Conservation (phyloP, 2,888 invertebrate genomes). For the Amitus sp. region DNA sequence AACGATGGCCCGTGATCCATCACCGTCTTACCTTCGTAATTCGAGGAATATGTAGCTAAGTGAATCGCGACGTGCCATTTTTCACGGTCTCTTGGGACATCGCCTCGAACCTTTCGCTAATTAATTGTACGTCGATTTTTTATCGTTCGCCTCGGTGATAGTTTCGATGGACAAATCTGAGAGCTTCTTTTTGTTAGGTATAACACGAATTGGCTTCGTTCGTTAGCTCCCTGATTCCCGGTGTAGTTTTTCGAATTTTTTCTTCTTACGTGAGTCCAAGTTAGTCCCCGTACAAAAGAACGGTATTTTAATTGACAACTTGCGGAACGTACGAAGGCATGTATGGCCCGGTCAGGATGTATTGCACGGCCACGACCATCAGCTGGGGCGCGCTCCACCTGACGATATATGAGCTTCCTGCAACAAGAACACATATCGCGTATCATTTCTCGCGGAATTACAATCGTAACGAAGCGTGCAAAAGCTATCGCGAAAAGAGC, state of each 20-base stretch:
- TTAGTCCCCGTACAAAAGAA: background rate
- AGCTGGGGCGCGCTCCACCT: conserved; percentile 57
- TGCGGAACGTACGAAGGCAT: conserved; percentile 62
- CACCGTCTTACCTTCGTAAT: conserved; percentile 7
- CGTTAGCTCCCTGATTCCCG: too few species aligned
- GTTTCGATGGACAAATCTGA: background rate
- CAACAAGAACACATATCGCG: conserved; percentile 10
- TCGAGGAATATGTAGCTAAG: conserved; percentile 11
- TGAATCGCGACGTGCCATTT: conserved; percentile 9
- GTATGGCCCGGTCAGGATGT: conserved; percentile 58
- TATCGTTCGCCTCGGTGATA: background rate
- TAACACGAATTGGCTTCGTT: too few species aligned
- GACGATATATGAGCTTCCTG: conserved; percentile 34
- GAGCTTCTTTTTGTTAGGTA: too few species aligned
- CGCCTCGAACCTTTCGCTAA: conserved; percentile 2
- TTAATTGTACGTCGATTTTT: conserved; percentile 6
- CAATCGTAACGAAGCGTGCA: background rate
- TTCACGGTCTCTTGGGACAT: conserved; percentile 1
- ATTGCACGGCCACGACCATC: conserved; percentile 57
- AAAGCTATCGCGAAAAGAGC: conserved; percentile 1
- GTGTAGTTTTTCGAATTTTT: too few species aligned
- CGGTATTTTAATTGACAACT: conserved; percentile 48
- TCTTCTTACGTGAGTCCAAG: too few species aligned
- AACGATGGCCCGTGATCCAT: conserved; percentile 7
- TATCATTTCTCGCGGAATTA: background rate